Evolutionary conservation across 2,888 invertebrate species (phyloP).

Genomic region (Crepidodera aurea): DNA sequence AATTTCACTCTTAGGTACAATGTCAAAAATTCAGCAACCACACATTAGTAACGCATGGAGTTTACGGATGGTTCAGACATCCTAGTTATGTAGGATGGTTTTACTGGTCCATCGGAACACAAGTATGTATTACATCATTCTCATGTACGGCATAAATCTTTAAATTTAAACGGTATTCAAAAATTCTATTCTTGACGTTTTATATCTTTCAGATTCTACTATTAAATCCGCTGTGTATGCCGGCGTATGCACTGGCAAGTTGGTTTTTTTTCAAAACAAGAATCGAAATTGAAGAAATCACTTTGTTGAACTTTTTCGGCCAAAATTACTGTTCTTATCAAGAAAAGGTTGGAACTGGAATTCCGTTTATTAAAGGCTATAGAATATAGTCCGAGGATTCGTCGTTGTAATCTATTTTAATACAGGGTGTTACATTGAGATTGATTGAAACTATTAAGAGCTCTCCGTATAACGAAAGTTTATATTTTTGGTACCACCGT

Average conservation of each 20-base stretch:
- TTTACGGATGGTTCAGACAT: constrained; percentile 87
- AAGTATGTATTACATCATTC: constrained; percentile 77
- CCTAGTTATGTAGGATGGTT: constrained; percentile 99
- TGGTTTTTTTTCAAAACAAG: constrained; percentile 93
- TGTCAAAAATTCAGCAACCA: constrained; percentile 82
- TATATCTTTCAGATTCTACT: constrained; percentile 79
- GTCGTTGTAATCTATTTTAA: no score
- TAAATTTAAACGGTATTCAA: no score
- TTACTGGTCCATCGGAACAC: constrained; percentile 98
- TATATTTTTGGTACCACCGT: no score
- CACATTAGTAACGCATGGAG: constrained; percentile 85
- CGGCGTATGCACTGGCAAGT: constrained; percentile 82
- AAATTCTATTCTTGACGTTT: no score
- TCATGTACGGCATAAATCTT: no score
- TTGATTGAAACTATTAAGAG: no score
- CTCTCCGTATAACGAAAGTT: no score
- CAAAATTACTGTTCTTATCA: constrained; percentile 88
- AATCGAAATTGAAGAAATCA: constrained; percentile 87
- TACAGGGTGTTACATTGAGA: no score
- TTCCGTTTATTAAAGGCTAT: constrained; percentile 89
- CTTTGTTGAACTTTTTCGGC: constrained; percentile 91
- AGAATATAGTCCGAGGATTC: constrained; percentile 60
- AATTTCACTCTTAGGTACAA: constrained; percentile 69
- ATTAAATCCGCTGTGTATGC: constrained; percentile 86
- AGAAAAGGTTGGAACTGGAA: constrained; percentile 80